These are phyloP conservation scores for Dione vanillae DNA, from an alignment of 2,888 invertebrate genomes.

Conservation along the genomic window DNA sequence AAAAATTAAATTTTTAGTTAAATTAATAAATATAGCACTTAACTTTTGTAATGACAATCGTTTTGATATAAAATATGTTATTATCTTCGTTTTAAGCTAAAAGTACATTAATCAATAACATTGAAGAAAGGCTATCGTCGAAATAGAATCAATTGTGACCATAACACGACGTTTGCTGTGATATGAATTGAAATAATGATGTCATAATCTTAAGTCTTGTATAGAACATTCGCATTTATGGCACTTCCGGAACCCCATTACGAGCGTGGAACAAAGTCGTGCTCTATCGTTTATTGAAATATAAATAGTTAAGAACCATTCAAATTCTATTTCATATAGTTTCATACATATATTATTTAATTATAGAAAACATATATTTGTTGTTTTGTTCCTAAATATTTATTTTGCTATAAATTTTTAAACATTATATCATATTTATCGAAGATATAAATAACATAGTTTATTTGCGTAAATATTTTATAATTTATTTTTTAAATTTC, in stretches of 20 bases:
- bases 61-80: too few relatives aligned
- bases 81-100: conserved; percentile 6
- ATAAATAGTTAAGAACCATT: not conserved
- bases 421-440: too few relatives aligned
- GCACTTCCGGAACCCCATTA: conserved; percentile 41
- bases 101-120: not conserved
- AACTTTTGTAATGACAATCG: too few relatives aligned
- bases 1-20: too few relatives aligned
- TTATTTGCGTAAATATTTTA: too few relatives aligned
- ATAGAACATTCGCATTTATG: conserved; percentile 34
- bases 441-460: too few relatives aligned
- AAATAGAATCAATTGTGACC: conserved; percentile 1
- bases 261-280: conserved; percentile 31
- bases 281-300: conserved; percentile 28
- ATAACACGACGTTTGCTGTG: conserved; percentile 3
- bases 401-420: too few relatives aligned
- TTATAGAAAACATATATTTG: too few relatives aligned
- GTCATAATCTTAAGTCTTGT: conserved; percentile 35
- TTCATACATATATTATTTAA: too few relatives aligned
- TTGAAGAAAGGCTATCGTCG: not conserved
- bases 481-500: too few relatives aligned
- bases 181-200: conserved; percentile 37
- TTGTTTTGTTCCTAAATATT: too few relatives aligned
- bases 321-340: not conserved
- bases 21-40: too few relatives aligned